Evolutionary conservation across 2,113 vertebrate species (phyloP), one percentile per base, ranked within the genome.

Genomic region (Romanogobio albipinnatus): DNA sequence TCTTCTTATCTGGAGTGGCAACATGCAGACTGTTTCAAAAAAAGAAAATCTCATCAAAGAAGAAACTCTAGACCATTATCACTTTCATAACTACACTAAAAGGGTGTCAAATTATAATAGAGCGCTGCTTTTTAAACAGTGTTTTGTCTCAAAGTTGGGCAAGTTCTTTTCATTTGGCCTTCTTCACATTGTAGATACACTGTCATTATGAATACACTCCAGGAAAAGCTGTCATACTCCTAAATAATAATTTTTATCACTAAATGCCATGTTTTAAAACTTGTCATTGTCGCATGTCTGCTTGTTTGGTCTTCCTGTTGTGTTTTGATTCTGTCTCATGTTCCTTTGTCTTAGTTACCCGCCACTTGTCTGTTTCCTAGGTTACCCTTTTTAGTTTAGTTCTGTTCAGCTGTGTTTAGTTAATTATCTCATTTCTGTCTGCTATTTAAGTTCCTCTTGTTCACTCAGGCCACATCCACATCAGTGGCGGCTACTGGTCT

Each of bases 31-130:
- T 26, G 39, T 59, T 71, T 71, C 24, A 45, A 45, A 36, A 39
- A 56, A 51, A 39, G 33, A 71, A 73, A 58, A 19, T 10, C 26
- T 83, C 26, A 29, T 64, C 56, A 45, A 59, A 70, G 36, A 86
- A 64, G 51, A 82, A 33, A 59, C 77, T 82, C 29, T 81, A 19
- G n/a, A 39, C 14, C 49, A 85, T 84, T 84, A 77, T 85, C 47
- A 59, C 87, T 88, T 91, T 92, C 90, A 88, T 88, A 89, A 86
- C 81, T 85, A 86, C 74, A 51, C 45, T 81, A 87, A 84, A 62
- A 4, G 64, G 77, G 76, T 82, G 83, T 68, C 82, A 88, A 91
- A 87, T 70, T 56, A 84, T 70, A 76, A 68, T 13, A 24, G 29
- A 66, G 61, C 53, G 74, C 33, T 29, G 33, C n/a, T 84, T 78